Conservation (phyloP, 2,113 vertebrate genomes). For the Atrichornis clamosus region DNA sequence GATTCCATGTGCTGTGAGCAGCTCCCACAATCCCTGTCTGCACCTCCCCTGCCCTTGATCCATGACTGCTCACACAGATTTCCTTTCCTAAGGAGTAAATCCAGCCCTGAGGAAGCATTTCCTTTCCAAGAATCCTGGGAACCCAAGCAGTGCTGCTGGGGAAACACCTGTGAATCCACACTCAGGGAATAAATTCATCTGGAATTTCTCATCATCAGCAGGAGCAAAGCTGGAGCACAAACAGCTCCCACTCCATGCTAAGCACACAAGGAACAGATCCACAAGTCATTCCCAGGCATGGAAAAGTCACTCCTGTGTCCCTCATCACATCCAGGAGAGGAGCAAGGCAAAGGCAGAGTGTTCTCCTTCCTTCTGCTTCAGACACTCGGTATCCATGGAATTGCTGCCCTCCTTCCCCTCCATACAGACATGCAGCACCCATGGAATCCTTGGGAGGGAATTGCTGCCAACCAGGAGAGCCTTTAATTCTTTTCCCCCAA, state of each 20-base stretch:
- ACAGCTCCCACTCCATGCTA: neutral
- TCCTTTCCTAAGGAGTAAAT: neutral
- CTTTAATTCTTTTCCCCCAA: neutral
- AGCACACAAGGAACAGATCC: neutral
- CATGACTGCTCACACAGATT: neutral
- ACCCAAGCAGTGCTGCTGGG: neutral
- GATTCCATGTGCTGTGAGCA: neutral
- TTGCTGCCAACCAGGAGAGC: neutral
- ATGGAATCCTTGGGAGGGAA: neutral
- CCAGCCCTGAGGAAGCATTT: neutral
- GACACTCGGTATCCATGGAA: neutral
- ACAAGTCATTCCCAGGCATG: neutral
- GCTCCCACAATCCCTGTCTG: neutral
- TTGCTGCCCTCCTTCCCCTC: neutral
- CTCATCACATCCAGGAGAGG: neutral
- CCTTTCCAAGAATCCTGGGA: neutral
- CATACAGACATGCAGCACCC: no score
- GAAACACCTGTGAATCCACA: neutral
- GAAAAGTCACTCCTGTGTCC: neutral
- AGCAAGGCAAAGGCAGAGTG: accelerated
- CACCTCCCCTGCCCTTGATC: neutral
- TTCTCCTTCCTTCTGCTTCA: neutral
- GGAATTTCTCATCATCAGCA: neutral
- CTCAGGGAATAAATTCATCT: neutral
- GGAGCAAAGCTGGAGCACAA: neutral